Evolutionary conservation across 2,888 invertebrate species (phyloP), one percentile per base, ranked within the genome.

Genomic region (Pachliopta kotzebuea): DNA sequence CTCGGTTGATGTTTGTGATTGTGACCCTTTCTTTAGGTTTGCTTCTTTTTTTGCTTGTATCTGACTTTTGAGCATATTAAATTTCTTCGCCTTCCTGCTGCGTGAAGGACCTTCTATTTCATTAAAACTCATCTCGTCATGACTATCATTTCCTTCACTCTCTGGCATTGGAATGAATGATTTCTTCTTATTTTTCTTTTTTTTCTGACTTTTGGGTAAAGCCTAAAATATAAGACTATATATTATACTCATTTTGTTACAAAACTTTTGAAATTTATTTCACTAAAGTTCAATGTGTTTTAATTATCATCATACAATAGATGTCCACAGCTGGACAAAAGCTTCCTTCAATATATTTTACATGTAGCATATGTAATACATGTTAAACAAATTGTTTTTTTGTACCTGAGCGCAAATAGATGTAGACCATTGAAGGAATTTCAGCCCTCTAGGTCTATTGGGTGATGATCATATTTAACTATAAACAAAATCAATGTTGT

Each of bases 151-250:
- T 45, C 91, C 91, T 69, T 91, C 91, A 74, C 91, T 91, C 70
- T 91, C 91, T 24, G 91, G 82, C 90, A 91, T 90, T 54, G 90
- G 85, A 62, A 89, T 82, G 64, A 90, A 90, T 37, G 87, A 79
- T 68, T 90, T 88, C 79, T 92, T 92, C 73, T 92, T 92, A 69
- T 90, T 92, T 74, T 91, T 92, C 80, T 90, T 90, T 70, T 92
- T 92, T 73, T 92, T 91, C 65, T 90, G 90, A 73, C 87, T 89
- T 74, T 90, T 88, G 6, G 89, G 90, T 64, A 89, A 74, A 62
- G 90, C 88, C 91, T 92, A 77, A 24, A 73, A 77, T 45, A 11
- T 52, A 18, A 52, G 20, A 63, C 53, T 42, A 53, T 62, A 65
- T 54, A 49, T 49, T n/a, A 37, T 11, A 1, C 37, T 14, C 37